phyloP scores from a whole-genome alignment of 2,888 invertebrate genomes.

The Sabatieria punctata region DNA sequence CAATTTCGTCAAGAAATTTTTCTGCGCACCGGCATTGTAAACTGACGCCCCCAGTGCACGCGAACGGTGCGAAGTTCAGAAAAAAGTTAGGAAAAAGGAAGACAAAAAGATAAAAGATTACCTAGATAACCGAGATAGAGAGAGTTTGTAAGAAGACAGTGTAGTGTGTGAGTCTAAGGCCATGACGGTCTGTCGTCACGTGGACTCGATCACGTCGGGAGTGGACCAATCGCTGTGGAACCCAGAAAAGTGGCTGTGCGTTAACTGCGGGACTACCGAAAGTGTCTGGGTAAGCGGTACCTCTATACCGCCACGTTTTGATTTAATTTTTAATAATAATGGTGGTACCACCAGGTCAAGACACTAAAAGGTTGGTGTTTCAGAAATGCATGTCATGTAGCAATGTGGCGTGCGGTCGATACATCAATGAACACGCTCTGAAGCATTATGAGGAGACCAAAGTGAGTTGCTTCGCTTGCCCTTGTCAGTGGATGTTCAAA shows the following conservation, averaged over 20 bases:
- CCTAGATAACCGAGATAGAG: too few species aligned
- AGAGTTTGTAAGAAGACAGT: too few species aligned
- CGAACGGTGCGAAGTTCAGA: too few species aligned
- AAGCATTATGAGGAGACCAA: constrained; percentile 28
- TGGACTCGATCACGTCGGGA: constrained; percentile 21
- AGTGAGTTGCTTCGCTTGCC: constrained; percentile 19
- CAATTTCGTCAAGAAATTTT: too few species aligned
- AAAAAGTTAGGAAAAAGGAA: too few species aligned
- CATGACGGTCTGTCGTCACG: constrained; percentile 30
- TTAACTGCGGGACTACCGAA: constrained; percentile 30
- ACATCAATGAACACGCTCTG: constrained; percentile 31
- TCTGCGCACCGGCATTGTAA: too few species aligned
- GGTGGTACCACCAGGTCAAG: neutral
- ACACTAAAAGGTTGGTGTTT: constrained; percentile 1
- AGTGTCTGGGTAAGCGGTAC: constrained; percentile 30
- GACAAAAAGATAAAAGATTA: too few species aligned
- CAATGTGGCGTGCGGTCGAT: constrained; percentile 32
- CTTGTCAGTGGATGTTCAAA: too few species aligned
- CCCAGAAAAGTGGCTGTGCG: constrained; percentile 32
- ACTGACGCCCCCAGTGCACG: too few species aligned
- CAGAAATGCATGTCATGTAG: constrained; percentile 33
- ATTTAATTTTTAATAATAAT: neutral
- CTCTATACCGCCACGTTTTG: neutral
- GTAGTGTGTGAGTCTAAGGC: neutral
- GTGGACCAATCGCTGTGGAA: constrained; percentile 30